Conservation (phyloP, 2,888 invertebrate genomes). For the Raillietiella orientalis region DNA sequence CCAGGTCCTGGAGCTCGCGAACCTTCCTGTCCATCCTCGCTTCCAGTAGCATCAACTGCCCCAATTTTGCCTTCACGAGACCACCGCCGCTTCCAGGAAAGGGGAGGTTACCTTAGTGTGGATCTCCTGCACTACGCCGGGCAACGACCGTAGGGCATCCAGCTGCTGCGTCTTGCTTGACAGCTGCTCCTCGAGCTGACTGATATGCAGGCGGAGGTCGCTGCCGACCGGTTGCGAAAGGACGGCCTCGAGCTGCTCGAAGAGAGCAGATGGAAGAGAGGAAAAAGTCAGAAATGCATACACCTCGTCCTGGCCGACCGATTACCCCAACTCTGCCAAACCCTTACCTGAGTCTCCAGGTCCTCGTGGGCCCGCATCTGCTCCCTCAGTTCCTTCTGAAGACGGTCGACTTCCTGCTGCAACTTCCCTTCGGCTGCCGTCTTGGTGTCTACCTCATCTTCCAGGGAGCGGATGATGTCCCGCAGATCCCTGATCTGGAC, state of each 20-base stretch:
- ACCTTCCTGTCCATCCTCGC: too few relatives aligned
- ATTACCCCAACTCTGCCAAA: constrained; percentile 5
- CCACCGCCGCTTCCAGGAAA: too few relatives aligned
- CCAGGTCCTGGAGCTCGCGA: too few relatives aligned
- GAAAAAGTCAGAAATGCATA: too few relatives aligned
- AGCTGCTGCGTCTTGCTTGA: constrained; percentile 19
- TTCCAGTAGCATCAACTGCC: too few relatives aligned
- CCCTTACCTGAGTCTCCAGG: constrained; percentile 6
- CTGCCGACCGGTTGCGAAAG: too few relatives aligned
- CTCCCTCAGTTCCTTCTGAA: constrained; percentile 14
- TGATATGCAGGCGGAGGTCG: constrained; percentile 15
- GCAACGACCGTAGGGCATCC: constrained; percentile 16
- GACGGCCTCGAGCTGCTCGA: too few relatives aligned
- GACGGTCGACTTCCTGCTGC: constrained; percentile 21
- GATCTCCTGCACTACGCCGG: too few relatives aligned
- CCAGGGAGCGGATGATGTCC: constrained; percentile 41
- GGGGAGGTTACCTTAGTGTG: too few relatives aligned
- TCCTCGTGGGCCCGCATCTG: constrained; percentile 4
- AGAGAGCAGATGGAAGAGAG: too few relatives aligned
- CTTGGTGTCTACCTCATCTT: constrained; percentile 35
- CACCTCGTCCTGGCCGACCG: too few relatives aligned
- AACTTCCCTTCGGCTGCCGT: constrained; percentile 24
- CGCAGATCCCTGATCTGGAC: constrained; percentile 27
- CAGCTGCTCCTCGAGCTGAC: constrained; percentile 14
- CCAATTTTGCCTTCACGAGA: too few relatives aligned